phyloP scores from a whole-genome alignment of 1,140 invertebrate genomes.

The Battus philenor region DNA sequence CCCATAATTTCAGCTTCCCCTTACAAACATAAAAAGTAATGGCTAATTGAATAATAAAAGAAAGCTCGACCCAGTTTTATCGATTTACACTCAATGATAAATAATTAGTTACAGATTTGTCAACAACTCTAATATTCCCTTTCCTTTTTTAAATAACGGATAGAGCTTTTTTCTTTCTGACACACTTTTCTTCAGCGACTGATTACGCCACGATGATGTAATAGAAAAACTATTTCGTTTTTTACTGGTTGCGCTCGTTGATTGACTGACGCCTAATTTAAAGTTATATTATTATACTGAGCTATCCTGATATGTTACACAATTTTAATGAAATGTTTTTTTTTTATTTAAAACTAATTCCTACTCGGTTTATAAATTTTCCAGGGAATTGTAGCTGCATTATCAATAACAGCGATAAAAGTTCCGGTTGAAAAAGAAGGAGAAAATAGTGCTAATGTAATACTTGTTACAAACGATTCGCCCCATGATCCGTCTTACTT shows the following conservation, averaged over 20 bases:
- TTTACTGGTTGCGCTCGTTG: no score
- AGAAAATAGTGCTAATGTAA: constrained; percentile 24
- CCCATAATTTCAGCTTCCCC: no score
- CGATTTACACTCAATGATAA: constrained; percentile 3
- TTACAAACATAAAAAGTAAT: constrained; percentile 17
- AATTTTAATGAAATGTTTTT: no score
- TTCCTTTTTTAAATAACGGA: constrained; percentile 22
- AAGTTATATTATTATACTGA: no score
- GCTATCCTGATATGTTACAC: no score
- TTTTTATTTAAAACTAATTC: no score
- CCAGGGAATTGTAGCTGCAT: constrained; percentile 34
- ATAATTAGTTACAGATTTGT: constrained; percentile 9
- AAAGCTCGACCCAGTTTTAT: constrained; percentile 7
- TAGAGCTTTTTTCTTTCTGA: constrained; percentile 41
- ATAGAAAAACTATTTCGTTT: constrained; percentile 32
- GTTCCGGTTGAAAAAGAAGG: constrained; percentile 40
- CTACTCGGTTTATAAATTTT: constrained; percentile 26
- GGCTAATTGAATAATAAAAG: constrained; percentile 16
- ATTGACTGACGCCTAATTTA: no score
- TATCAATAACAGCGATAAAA: constrained; percentile 39
- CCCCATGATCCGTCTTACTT: constrained; percentile 39
- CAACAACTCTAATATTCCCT: constrained; percentile 15
- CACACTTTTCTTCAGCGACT: constrained; percentile 49
- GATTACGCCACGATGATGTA: constrained; percentile 50
- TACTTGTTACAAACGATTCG: constrained; percentile 17